These are phyloP conservation scores for Brenthis hecate DNA, from an alignment of 2,888 invertebrate species.

Conservation along the genomic window DNA sequence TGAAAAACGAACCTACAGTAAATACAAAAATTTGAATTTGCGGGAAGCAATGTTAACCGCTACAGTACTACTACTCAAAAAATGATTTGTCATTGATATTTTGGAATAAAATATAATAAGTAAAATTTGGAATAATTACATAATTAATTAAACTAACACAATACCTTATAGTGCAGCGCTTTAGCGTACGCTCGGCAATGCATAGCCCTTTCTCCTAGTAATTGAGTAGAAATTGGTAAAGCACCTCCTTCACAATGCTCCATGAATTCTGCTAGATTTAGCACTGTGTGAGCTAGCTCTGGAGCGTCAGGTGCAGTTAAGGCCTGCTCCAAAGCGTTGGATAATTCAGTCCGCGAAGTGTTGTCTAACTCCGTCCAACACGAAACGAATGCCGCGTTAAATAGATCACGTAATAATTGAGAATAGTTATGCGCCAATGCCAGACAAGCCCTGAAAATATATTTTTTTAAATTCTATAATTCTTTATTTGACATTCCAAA, in stretches of 20 bases:
- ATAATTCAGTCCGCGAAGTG: slow-evolving; percentile 90
- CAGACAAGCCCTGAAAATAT: slow-evolving; percentile 88
- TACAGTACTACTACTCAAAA: not conserved
- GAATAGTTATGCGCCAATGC: slow-evolving; percentile 96
- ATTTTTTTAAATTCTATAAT: no score
- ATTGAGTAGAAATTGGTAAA: slow-evolving; percentile 92
- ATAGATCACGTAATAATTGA: slow-evolving; percentile 96
- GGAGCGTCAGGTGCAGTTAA: slow-evolving; percentile 96
- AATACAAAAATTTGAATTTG: no score
- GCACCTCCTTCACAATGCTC: slow-evolving; percentile 99
- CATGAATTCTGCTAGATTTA: slow-evolving; percentile 99
- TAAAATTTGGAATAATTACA: not conserved
- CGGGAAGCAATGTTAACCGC: no score
- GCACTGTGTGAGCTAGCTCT: slow-evolving; percentile 96
- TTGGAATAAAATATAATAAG: no score
- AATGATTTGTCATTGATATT: not conserved
- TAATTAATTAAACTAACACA: slow-evolving; percentile 3
- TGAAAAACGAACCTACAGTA: no score
- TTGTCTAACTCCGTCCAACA: slow-evolving; percentile 98
- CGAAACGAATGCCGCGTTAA: slow-evolving; percentile 99
- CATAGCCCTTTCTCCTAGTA: slow-evolving; percentile 97
- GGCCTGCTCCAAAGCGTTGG: slow-evolving; percentile 93
- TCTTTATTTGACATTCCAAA: no score
- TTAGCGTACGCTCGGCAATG: slow-evolving; percentile 91
- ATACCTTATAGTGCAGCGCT: slow-evolving; percentile 83